Conservation (phyloP, 2,113 vertebrate genomes). For the Oxyruncus cristatus region DNA sequence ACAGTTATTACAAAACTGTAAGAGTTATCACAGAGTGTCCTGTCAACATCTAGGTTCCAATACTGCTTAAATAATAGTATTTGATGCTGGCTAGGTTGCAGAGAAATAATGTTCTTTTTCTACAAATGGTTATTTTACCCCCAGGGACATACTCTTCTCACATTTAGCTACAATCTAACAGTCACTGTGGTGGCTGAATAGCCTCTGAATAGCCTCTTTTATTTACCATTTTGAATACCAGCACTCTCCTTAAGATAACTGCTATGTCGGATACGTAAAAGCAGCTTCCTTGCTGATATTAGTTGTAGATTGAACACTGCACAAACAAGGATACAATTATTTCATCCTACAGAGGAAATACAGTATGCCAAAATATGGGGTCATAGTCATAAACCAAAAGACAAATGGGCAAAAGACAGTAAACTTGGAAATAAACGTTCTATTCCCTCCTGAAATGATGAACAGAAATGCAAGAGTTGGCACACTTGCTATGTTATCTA, state of each 20-base stretch:
- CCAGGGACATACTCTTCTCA: background rate
- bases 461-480: background rate
- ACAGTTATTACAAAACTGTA: background rate
- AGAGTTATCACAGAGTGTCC: background rate
- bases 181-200: background rate
- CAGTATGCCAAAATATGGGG: background rate
- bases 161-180: too few relatives aligned
- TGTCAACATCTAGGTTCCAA: background rate
- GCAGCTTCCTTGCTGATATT: background rate
- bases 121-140: background rate
- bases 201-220: background rate
- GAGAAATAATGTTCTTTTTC: background rate
- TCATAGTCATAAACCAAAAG: background rate
- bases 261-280: background rate
- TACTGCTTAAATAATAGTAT: background rate
- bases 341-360: background rate
- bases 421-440: background rate
- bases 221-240: background rate
- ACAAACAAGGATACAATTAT: background rate
- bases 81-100: background rate
- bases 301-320: background rate
- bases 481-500: background rate
- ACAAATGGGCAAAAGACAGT: background rate
- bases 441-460: background rate
- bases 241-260: background rate